Evolutionary conservation across 2,888 invertebrate genomes (phyloP), one percentile per base, ranked within the genome.

Genomic region (Busseola fusca): DNA sequence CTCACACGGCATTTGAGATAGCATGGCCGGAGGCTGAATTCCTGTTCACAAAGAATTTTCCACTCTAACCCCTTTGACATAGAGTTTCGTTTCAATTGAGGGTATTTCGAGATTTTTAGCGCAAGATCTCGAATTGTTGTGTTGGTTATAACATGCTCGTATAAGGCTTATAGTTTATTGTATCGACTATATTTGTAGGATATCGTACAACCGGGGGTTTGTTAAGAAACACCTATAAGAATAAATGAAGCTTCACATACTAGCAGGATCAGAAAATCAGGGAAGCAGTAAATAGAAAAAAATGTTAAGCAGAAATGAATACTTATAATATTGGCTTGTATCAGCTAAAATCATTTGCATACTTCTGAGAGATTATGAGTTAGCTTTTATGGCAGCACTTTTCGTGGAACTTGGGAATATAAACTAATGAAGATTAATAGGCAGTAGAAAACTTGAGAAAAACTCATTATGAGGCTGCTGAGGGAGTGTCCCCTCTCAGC

Each of bases 1-100:
- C 73, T 80, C 70, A 80, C 71, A 78, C 64, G 59, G 80, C 83
- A 74, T 80, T 80, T 71, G 72, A 71, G 74, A 81, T 74, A 72
- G 79, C 78, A 69, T 52, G 45, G 56, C 78, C 21, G 12, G 56
- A 66, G 78, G 63, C 59, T 77, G 42, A n/a, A 69, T 30, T 57
- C 34, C 3, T 34, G 48, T 65, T 50, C 42, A 34, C 65, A 66
- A 70, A 78, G 64, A 71, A 78, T 71, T 74, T 70, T 71, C 74
- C 54, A 42, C 70, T 68, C 56, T 74, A 66, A 54, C 30, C n/a
- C 21, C 37, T 68, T 69, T 63, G 56, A 42, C 27, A 57, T 52
- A 68, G 50, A 66, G 79, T 66, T 70, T 30, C 12, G 14, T 74
- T 74, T 67, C 48, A 63, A 74, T 63, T 60, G 63, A 34, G 59